Conservation (phyloP, 92 coral and sea anemone genomes). For the Blastomussa wellsi region DNA sequence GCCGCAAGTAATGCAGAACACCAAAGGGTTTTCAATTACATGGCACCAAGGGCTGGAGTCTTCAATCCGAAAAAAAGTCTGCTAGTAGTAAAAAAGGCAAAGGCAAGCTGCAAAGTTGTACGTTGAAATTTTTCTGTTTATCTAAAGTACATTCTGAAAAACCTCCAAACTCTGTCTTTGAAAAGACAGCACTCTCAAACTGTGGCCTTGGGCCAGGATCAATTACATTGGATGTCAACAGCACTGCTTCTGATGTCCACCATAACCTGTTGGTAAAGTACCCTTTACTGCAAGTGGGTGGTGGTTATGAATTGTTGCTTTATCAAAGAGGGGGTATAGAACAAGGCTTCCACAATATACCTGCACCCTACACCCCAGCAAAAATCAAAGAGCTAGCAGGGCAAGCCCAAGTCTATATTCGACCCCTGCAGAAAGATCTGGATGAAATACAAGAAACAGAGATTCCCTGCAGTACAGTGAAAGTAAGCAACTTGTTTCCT, state of each 20-base stretch:
- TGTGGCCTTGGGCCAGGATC: constrained; percentile 45
- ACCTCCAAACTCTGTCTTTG: constrained; percentile 32
- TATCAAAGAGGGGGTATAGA: constrained; percentile 50
- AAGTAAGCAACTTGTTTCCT: constrained; percentile 15
- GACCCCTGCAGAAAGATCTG: constrained; percentile 42
- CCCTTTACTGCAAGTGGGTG: constrained; percentile 34
- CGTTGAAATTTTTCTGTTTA: constrained; percentile 39
- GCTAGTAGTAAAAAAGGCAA: constrained; percentile 2
- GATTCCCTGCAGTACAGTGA: constrained; percentile 5
- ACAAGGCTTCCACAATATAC: constrained; percentile 57
- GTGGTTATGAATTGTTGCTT: constrained; percentile 49
- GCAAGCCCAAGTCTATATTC: constrained; percentile 50
- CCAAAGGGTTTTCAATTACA: constrained; percentile 27
- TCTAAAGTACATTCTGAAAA: constrained; percentile 5
- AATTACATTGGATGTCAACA: constrained; percentile 16
- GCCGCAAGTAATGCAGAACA: constrained; percentile 24
- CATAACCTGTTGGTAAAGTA: constrained; percentile 16
- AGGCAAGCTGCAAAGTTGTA: constrained; percentile 20
- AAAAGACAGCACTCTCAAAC: constrained; percentile 35
- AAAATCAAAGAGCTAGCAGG: constrained; percentile 57
- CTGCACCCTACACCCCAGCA: constrained; percentile 55
- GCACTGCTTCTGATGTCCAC: constrained; percentile 1
- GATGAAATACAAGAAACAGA: background rate
- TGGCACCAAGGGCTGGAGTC: background rate
- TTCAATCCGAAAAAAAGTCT: background rate